Evolutionary conservation across 2,888 invertebrate species (phyloP).

Genomic region (Xestia rhomboidea): DNA sequence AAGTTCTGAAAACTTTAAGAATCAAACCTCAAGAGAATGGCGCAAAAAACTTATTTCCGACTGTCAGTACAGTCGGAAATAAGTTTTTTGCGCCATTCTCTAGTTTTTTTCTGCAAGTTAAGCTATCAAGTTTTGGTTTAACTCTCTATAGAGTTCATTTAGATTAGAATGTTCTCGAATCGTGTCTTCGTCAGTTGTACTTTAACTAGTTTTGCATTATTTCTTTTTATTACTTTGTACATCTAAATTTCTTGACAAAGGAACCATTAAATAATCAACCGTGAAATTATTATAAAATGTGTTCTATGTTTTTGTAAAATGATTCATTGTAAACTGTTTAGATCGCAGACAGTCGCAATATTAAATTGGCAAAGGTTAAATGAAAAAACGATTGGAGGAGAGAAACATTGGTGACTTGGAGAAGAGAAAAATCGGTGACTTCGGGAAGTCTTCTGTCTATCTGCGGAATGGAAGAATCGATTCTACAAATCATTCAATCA

Average conservation of each 20-base stretch:
- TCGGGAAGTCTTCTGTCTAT: background rate
- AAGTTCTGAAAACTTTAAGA: slow-evolving; percentile 1
- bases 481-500: background rate
- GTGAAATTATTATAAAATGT: background rate
- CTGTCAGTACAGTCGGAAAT: too few species aligned
- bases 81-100: background rate
- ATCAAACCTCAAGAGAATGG: background rate
- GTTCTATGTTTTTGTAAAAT: background rate
- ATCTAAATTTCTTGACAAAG: slow-evolving; percentile 20
- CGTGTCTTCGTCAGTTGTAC: slow-evolving; percentile 23
- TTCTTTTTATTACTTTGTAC: slow-evolving; percentile 20
- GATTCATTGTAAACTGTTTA: background rate
- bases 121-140: slow-evolving; percentile 18
- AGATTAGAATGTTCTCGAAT: slow-evolving; percentile 36
- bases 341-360: background rate
- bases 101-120: slow-evolving; percentile 28
- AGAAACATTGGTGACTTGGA: background rate
- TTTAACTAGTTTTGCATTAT: slow-evolving; percentile 19
- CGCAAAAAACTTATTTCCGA: background rate
- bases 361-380: background rate
- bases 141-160: slow-evolving; percentile 28
- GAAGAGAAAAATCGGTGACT: background rate
- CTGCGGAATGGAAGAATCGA: background rate
- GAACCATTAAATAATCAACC: slow-evolving; percentile 9
- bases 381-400: background rate